Base-by-base conservation (phyloP, 2,113 vertebrate species). In the Monopterus albus region DNA sequence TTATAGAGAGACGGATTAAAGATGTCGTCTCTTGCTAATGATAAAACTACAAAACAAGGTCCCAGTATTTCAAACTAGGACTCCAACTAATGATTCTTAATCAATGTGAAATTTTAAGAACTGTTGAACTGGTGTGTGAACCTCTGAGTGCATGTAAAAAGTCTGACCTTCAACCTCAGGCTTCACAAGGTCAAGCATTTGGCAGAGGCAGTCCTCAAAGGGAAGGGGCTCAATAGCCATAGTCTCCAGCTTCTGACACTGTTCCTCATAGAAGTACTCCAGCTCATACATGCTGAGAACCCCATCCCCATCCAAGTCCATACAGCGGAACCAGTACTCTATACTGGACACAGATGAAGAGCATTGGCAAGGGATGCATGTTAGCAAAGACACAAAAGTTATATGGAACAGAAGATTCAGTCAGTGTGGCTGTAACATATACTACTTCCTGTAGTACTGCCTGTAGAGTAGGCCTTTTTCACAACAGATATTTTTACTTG, bases 271-370 rank as follows among this genome's bases (percentile, higher is more conserved):
- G 91, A 99, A 98, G 74, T 94, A 94, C 82, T 98, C 94, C 65
- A 99, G 79, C 88, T 99, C 97, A 38, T 96, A 98, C 95, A 98
- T 95, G 71, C 96, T 97, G 64, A 99, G 88, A 40, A 91, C 92
- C 0, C 97, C 97, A 31, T 99, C 97, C 1, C 97, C 97, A 28
- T 99, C 96, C 62, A 99, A 86, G 84, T 98, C 97, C 97, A 99
- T 97, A 77, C 96, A 98, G 82, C 97, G 97, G 91, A 99, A 99
- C 97, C 97, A 99, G 89, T 99, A 99, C 88, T 98, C 97, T 65
- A 98, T 96, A 87, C 97, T 98, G 91, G 45, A 81, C 4, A 20
- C 47, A 53, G 63, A 35, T 8, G n/a, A 28, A 6, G 20, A 39
- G n/a, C 25, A 2, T 26, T 2, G 13, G 8, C 29, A 11, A 9